These are phyloP conservation scores for Drosophila yakuba DNA, from an alignment of 1,140 invertebrate species.

Conservation along the genomic window DNA sequence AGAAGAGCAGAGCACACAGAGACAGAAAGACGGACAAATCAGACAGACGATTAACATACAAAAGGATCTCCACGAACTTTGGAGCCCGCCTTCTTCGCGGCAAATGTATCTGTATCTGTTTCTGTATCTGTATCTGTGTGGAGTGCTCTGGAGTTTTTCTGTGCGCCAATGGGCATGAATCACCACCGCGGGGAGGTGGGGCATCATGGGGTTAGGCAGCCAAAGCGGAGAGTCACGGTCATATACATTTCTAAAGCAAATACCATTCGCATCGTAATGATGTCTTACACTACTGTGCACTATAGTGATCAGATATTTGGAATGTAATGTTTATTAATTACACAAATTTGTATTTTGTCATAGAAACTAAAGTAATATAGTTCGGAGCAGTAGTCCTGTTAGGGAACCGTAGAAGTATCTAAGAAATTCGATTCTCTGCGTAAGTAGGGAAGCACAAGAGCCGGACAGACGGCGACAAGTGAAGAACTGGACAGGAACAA, in stretches of 20 bases:
- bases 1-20: slow-evolving; percentile 24
- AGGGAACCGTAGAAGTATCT: slow-evolving; percentile 21
- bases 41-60: slow-evolving; percentile 76
- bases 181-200: slow-evolving; percentile 51
- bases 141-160: slow-evolving; percentile 32
- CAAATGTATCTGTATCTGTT: slow-evolving; percentile 21
- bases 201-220: slow-evolving; percentile 44
- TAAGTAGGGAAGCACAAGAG: slow-evolving; percentile 27
- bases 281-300: no score
- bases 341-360: no score
- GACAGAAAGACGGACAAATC: slow-evolving; percentile 50
- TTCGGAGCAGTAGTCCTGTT: slow-evolving; percentile 11
- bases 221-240: slow-evolving; percentile 51
- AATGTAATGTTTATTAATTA: no score
- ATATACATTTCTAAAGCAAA: not conserved
- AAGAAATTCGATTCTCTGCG: slow-evolving; percentile 61
- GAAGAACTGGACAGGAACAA: slow-evolving; percentile 37
- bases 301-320: no score
- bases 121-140: slow-evolving; percentile 5
- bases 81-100: slow-evolving; percentile 70
- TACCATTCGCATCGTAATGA: not conserved
- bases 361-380: not conserved
- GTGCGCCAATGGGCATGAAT: slow-evolving; percentile 77
- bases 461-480: slow-evolving; percentile 68
- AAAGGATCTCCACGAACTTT: slow-evolving; percentile 74